phyloP scores from a whole-genome alignment of 2,888 invertebrate species.

The Epinotia bilunana region DNA sequence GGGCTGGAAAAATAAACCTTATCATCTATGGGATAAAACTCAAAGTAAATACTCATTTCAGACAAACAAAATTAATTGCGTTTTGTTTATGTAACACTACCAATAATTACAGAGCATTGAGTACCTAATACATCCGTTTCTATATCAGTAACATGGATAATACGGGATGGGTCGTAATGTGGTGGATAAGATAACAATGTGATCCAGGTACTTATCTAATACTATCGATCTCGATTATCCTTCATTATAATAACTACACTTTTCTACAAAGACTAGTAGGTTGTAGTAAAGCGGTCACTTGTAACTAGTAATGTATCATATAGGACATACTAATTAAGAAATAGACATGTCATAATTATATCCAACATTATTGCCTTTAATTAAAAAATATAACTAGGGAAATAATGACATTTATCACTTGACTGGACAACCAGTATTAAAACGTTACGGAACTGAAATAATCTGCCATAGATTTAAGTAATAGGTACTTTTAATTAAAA shows the following conservation, averaged over 20 bases:
- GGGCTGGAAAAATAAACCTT: constrained; percentile 36
- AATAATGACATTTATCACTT: background rate
- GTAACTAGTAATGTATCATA: background rate
- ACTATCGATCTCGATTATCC: no score
- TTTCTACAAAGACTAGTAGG: background rate
- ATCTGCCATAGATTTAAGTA: background rate
- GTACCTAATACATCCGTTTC: background rate
- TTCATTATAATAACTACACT: background rate
- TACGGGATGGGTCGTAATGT: background rate
- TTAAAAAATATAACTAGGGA: background rate
- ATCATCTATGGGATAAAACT: constrained; percentile 2
- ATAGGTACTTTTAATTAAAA: constrained; percentile 10
- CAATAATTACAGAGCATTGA: background rate
- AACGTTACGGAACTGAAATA: background rate
- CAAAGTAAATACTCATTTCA: background rate
- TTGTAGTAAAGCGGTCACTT: background rate
- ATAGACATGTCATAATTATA: background rate
- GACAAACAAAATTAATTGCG: background rate
- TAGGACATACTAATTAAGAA: background rate
- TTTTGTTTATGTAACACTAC: background rate
- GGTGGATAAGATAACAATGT: constrained; percentile 9
- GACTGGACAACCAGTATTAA: background rate
- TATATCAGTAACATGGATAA: constrained; percentile 6
- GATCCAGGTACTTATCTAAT: constrained; percentile 7
- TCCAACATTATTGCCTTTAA: background rate